Conservation (phyloP, 2,797 vertebrate genomes). For the Cyprinodon diabolis region DNA sequence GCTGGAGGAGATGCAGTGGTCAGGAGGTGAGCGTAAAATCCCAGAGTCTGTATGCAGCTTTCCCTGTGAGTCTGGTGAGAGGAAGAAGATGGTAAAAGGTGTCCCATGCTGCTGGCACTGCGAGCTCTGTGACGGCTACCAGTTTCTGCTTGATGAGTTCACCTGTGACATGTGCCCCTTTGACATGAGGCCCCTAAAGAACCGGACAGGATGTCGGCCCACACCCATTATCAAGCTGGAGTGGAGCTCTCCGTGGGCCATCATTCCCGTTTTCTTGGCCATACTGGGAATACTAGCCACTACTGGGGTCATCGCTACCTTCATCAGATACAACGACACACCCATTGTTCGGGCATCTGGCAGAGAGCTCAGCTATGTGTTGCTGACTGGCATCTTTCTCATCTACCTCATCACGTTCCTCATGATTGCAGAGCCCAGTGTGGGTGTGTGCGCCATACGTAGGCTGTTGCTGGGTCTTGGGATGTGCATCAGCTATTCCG, state of each 20-base stretch:
- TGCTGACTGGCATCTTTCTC: slow-evolving; percentile 95
- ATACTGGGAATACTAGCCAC: slow-evolving; percentile 87
- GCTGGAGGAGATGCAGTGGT: slow-evolving; percentile 87
- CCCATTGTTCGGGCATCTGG: slow-evolving; percentile 92
- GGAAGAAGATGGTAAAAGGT: slow-evolving; percentile 96
- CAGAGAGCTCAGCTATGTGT: slow-evolving; percentile 93
- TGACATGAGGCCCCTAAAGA: slow-evolving; percentile 83
- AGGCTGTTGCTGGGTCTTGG: slow-evolving; percentile 90
- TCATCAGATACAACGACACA: slow-evolving; percentile 87
- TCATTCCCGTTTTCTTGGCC: slow-evolving; percentile 87
- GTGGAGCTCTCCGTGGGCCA: slow-evolving; percentile 90
- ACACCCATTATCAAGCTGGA: slow-evolving; percentile 90
- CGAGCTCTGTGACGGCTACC: slow-evolving; percentile 95
- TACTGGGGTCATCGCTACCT: slow-evolving; percentile 80
- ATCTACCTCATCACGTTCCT: slow-evolving; percentile 87
- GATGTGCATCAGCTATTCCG: slow-evolving; percentile 96
- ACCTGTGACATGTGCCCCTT: slow-evolving; percentile 87
- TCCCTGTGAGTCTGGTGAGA: slow-evolving; percentile 86
- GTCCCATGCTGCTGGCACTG: slow-evolving; percentile 99
- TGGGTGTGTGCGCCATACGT: slow-evolving; percentile 81
- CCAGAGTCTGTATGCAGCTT: slow-evolving; percentile 89
- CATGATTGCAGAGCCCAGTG: slow-evolving; percentile 90
- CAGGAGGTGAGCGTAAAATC: slow-evolving; percentile 75
- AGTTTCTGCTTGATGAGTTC: slow-evolving; percentile 89
- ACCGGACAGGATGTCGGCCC: slow-evolving; percentile 86